These are phyloP conservation scores for Bombycilla garrulus DNA, from an alignment of 2,113 vertebrate species.

Conservation along the genomic window DNA sequence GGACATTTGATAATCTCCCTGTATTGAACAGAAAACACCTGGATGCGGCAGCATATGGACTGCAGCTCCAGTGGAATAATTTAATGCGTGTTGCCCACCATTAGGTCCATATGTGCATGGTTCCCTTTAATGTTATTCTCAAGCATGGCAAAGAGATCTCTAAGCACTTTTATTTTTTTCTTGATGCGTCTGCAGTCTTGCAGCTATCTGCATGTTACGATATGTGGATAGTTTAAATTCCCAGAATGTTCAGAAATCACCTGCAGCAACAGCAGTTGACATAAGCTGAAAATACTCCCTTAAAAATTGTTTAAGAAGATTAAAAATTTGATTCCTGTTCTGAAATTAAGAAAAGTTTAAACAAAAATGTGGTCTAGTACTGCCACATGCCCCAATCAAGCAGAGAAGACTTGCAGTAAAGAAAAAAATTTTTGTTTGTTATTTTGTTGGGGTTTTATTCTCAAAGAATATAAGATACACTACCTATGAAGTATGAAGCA, in stretches of 20 bases:
- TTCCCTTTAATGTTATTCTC: background rate
- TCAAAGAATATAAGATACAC: background rate
- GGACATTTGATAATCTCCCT: background rate
- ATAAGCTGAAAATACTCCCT: background rate
- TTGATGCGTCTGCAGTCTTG: background rate
- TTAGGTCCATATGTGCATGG: background rate
- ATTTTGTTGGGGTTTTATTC: rapidly evolving
- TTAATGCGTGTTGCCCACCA: background rate
- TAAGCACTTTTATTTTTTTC: background rate
- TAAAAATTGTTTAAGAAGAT: background rate
- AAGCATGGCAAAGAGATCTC: background rate
- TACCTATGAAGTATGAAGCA: background rate
- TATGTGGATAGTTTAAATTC: background rate
- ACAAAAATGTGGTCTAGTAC: background rate
- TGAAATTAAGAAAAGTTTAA: background rate
- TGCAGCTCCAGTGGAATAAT: background rate
- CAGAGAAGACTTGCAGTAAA: background rate
- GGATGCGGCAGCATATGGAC: background rate
- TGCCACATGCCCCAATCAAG: background rate
- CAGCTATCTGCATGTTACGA: background rate
- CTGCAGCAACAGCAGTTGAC: background rate
- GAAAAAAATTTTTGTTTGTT: background rate
- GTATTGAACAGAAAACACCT: background rate
- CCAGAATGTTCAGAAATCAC: background rate
- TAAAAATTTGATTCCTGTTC: background rate